Percentiles rank a stretch among this genome's conserved stretches.
phyloP scores from a whole-genome alignment of 2,797 vertebrate genomes.

The Sebastes minor region DNA sequence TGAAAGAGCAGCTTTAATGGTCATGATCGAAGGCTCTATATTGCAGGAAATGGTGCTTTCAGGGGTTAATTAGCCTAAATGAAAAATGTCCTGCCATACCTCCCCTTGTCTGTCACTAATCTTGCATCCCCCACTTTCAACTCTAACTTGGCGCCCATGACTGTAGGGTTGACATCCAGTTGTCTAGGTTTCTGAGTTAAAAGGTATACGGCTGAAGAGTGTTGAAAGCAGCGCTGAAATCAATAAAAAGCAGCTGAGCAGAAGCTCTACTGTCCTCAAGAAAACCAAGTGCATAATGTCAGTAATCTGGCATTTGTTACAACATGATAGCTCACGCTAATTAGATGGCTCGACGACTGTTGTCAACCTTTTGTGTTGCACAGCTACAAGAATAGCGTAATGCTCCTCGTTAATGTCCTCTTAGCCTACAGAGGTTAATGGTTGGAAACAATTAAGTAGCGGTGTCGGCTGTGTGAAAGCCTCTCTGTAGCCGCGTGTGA shows the following conservation, averaged over 20 bases:
- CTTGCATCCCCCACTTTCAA: neutral
- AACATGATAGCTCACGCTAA: neutral
- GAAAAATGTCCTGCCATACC: neutral
- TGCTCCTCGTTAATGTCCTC: neutral
- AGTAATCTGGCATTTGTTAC: neutral
- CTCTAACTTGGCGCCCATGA: neutral
- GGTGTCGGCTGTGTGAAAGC: neutral
- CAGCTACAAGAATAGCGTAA: neutral
- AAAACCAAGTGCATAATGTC: neutral
- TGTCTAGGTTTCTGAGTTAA: neutral
- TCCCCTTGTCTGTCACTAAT: neutral
- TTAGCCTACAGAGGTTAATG: constrained; percentile 19
- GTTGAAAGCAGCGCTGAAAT: neutral
- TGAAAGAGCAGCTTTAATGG: neutral
- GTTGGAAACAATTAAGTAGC: neutral
- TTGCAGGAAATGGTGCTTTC: neutral
- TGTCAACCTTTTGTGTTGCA: neutral
- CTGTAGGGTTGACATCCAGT: neutral
- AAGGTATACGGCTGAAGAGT: neutral
- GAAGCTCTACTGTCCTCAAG: neutral
- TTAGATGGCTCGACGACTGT: neutral
- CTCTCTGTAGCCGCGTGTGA: neutral
- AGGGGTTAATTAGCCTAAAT: neutral
- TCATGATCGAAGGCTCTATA: neutral
- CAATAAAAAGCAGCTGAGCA: neutral